Evolutionary conservation across 2,113 vertebrate genomes (phyloP).

Genomic region (Bolborhynchus lineola): DNA sequence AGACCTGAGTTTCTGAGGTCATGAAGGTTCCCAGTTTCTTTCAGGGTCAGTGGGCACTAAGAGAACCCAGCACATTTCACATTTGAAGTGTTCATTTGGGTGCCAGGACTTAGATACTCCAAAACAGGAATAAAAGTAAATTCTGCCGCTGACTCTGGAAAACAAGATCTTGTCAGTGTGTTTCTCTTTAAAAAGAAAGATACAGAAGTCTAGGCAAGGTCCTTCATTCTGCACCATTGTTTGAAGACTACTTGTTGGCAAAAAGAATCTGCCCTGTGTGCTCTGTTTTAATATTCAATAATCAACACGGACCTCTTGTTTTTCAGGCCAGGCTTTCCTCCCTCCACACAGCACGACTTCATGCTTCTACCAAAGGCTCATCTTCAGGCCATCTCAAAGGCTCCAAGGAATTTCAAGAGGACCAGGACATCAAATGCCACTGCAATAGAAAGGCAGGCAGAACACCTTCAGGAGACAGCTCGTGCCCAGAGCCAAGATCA

Average conservation of each 20-base stretch:
- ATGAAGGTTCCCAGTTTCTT: neutral
- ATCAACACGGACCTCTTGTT: neutral
- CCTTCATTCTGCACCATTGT: neutral
- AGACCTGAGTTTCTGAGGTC: neutral
- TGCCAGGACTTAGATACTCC: neutral
- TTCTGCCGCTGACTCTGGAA: neutral
- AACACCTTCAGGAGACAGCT: conserved; percentile 71
- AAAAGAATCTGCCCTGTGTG: neutral
- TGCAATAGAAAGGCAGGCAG: conserved; percentile 69
- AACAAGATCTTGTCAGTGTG: neutral
- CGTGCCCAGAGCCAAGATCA: conserved; percentile 63
- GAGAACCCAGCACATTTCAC: neutral
- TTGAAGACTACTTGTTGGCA: neutral
- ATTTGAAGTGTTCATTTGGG: neutral
- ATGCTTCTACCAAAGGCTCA: conserved; percentile 62
- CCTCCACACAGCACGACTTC: conserved; percentile 75
- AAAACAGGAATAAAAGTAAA: neutral
- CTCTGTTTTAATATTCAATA: neutral
- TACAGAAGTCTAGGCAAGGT: neutral
- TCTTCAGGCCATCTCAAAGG: conserved; percentile 65
- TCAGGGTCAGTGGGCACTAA: neutral
- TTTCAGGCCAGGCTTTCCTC: conserved; percentile 80
- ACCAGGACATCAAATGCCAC: conserved; percentile 66
- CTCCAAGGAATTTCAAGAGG: conserved; percentile 73
- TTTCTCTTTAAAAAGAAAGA: neutral